Evolutionary conservation across 2,797 vertebrate species (phyloP).

Genomic region (Phataginus tetradactyla): DNA sequence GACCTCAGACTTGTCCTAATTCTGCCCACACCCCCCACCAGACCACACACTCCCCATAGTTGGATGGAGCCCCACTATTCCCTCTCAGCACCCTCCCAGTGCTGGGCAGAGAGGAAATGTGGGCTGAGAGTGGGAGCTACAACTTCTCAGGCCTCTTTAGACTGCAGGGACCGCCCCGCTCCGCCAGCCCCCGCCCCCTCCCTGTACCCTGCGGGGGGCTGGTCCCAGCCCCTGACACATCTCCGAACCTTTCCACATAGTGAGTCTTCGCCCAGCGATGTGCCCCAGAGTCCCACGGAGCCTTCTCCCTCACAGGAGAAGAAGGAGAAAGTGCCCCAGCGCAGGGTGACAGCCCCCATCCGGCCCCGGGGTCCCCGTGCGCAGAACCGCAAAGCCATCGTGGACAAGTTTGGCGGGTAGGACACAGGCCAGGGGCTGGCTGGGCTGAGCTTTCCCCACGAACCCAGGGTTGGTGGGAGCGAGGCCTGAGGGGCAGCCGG

Average conservation of each 20-base stretch:
- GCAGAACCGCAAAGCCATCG: slow-evolving; percentile 84
- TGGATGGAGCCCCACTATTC: background rate
- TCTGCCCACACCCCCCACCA: background rate
- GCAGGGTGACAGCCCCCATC: slow-evolving; percentile 36
- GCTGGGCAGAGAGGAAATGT: background rate
- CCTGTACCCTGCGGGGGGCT: background rate
- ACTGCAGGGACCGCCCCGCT: no score
- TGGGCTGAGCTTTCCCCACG: background rate
- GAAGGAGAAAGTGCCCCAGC: slow-evolving; percentile 62
- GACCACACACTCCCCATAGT: background rate
- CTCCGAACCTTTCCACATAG: background rate
- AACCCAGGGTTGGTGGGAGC: rapidly evolving
- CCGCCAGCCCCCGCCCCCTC: background rate
- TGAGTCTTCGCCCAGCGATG: slow-evolving; percentile 61
- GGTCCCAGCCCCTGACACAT: background rate
- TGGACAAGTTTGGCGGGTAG: slow-evolving; percentile 88
- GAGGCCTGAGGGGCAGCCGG: background rate
- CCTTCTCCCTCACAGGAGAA: slow-evolving; percentile 39
- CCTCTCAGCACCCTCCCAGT: background rate
- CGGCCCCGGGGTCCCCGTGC: slow-evolving; percentile 57
- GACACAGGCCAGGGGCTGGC: background rate
- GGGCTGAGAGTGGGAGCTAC: no score
- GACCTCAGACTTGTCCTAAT: background rate
- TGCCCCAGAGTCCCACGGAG: slow-evolving; percentile 60
- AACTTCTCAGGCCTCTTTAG: no score